Evolutionary conservation across 2,888 invertebrate species (phyloP), one percentile per base, ranked within the genome.

Genomic region (Monopis laevigella): DNA sequence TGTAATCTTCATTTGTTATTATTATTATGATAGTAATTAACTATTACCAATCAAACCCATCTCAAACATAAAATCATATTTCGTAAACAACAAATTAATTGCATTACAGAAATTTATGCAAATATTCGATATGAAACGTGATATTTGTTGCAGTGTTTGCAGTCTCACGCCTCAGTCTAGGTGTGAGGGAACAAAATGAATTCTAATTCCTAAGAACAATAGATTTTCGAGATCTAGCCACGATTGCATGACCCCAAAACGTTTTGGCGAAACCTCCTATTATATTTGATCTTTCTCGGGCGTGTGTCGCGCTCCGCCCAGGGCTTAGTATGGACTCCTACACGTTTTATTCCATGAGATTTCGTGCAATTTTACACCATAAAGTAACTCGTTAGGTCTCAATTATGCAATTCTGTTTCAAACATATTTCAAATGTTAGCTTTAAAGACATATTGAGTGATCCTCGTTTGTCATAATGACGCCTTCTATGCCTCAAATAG

Each of bases 271-370:
- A 64, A 59, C 62, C 53, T 55, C 55, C 58, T 48, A 69, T 72
- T 68, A 66, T 42, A 65, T 65, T 64, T 68, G 66, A 58, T 65
- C 56, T 70, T 70, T 21, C 11, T 45, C 51, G 39, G 48, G 51
- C 49, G 49, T 55, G 49, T 54, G 46, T 49, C 46, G 42, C 36
- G 19, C 11, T 36, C 41, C 39, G 52, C 54, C 45, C 43, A 43
- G 50, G 54, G 50, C 43, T 12, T 41, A n/a, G 7, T 28, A 30
- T 17, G 17, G 32, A 32, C 32, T 32, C 32, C 32, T 32, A 32
- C 32, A 32, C 32, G 17, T 32, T 17, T 32, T 13, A 17, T 32
- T 4, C 17, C 32, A 16, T 32, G n/a, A 17, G 14, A 28, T 28
- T 11, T 17, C 17, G 14, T 32, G n/a, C 16, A 32, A 32, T 17